These are phyloP conservation scores for Sceloporus tristichus DNA, from an alignment of 2,113 vertebrate species.

Conservation along the genomic window DNA sequence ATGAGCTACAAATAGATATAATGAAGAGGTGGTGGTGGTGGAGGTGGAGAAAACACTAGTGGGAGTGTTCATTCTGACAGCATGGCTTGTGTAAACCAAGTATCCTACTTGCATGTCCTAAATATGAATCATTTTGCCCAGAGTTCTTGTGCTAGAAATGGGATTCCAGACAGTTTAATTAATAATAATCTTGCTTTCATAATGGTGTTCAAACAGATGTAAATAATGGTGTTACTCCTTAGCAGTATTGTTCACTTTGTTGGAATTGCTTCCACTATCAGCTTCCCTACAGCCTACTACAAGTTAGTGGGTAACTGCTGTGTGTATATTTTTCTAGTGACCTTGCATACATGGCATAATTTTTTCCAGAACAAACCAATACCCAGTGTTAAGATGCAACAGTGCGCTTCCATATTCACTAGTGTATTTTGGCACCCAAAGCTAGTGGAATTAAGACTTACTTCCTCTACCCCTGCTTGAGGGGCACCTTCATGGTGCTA, in stretches of 20 bases:
- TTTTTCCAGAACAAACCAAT: neutral
- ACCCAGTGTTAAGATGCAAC: no score
- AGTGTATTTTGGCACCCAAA: no score
- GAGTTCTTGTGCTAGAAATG: neutral
- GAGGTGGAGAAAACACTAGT: neutral
- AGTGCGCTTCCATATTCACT: no score
- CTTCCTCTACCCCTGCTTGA: no score
- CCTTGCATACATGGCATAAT: neutral
- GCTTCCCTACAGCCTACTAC: neutral
- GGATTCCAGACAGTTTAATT: neutral
- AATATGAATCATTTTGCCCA: neutral
- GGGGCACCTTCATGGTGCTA: no score
- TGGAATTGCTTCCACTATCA: neutral
- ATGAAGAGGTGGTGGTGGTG: no score
- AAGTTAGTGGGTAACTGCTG: neutral
- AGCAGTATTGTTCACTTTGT: neutral
- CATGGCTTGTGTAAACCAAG: neutral
- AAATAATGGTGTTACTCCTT: neutral
- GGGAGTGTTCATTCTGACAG: neutral
- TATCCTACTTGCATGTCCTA: conserved; percentile 18
- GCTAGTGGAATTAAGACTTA: no score
- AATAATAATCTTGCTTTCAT: neutral
- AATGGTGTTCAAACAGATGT: neutral
- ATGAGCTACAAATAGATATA: no score
- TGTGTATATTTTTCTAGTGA: neutral